Evolutionary conservation across 2,113 vertebrate species (phyloP).

Genomic region (Dinomys branickii): DNA sequence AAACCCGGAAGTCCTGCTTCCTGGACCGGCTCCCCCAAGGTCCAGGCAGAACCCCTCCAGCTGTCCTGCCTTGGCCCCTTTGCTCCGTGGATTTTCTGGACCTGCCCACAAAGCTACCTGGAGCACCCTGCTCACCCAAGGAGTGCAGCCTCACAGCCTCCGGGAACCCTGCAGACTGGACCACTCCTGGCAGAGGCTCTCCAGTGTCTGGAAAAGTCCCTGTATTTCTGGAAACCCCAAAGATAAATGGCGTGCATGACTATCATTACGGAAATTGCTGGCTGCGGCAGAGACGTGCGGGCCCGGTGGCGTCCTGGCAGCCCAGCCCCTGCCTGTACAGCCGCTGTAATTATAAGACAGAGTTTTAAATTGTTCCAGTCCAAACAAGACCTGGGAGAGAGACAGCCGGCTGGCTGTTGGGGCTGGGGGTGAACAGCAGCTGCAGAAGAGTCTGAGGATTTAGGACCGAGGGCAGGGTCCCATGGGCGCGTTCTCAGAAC

Average conservation of each 20-base stretch:
- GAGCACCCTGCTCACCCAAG: accelerated
- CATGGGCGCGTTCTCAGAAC: slow-evolving; percentile 26
- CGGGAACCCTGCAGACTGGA: neutral
- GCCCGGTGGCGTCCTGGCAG: slow-evolving; percentile 37
- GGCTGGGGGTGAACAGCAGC: slow-evolving; percentile 73
- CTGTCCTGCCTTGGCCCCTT: too few species aligned
- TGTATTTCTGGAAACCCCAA: slow-evolving; percentile 85
- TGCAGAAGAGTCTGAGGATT: slow-evolving; percentile 65
- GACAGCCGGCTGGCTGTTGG: slow-evolving; percentile 62
- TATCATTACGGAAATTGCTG: slow-evolving; percentile 88
- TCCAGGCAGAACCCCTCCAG: neutral
- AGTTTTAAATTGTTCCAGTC: slow-evolving; percentile 84
- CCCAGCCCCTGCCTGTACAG: slow-evolving; percentile 37
- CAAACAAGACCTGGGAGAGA: slow-evolving; percentile 83
- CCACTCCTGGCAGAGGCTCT: slow-evolving; percentile 19
- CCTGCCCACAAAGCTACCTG: neutral
- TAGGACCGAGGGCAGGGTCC: slow-evolving; percentile 63
- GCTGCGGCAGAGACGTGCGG: slow-evolving; percentile 77
- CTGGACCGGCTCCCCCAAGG: accelerated
- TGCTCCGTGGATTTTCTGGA: neutral
- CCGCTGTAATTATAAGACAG: slow-evolving; percentile 85
- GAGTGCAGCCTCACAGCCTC: neutral
- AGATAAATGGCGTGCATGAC: slow-evolving; percentile 85
- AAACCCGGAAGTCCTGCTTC: neutral
- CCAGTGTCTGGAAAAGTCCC: slow-evolving; percentile 70